A percentile compares a stretch with the other conserved stretches of the same genome.
phyloP scores from a whole-genome alignment of 1,140 invertebrate genomes.

The Palaemon carinicauda region DNA sequence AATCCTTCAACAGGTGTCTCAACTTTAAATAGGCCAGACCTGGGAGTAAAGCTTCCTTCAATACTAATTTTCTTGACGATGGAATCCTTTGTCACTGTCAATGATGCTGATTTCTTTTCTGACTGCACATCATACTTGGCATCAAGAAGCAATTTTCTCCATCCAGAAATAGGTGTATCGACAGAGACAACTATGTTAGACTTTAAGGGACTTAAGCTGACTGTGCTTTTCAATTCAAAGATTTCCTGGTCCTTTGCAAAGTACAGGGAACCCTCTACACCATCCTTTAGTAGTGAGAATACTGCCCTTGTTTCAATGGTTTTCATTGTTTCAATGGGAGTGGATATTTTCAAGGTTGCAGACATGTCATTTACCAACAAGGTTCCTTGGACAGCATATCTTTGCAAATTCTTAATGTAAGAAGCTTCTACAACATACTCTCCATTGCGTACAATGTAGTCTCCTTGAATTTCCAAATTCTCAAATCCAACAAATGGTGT shows the following conservation, averaged over 20 bases:
- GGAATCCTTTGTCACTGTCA: background rate
- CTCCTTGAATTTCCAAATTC: constrained; percentile 5
- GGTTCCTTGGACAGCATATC: constrained; percentile 8
- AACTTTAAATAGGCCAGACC: constrained; percentile 10
- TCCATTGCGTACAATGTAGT: background rate
- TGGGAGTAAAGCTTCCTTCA: background rate
- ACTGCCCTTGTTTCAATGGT: background rate
- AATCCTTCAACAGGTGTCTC: constrained; percentile 24
- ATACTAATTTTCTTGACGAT: constrained; percentile 1
- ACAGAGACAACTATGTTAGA: background rate
- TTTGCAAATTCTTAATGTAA: constrained; percentile 1
- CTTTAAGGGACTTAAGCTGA: background rate
- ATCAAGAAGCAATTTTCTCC: constrained; percentile 1
- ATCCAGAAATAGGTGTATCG: background rate
- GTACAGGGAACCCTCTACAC: background rate
- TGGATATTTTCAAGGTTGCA: background rate
- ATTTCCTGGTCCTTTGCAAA: constrained; percentile 11
- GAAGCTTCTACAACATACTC: background rate
- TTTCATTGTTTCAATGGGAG: background rate
- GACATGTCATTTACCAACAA: background rate
- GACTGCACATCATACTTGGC: background rate
- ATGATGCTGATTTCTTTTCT: constrained; percentile 5
- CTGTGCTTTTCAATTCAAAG: background rate
- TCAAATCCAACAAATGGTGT: constrained; percentile 37
- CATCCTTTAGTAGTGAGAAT: background rate